Base-by-base conservation (phyloP, 2,797 vertebrate genomes). In the Danio choprae region DNA sequence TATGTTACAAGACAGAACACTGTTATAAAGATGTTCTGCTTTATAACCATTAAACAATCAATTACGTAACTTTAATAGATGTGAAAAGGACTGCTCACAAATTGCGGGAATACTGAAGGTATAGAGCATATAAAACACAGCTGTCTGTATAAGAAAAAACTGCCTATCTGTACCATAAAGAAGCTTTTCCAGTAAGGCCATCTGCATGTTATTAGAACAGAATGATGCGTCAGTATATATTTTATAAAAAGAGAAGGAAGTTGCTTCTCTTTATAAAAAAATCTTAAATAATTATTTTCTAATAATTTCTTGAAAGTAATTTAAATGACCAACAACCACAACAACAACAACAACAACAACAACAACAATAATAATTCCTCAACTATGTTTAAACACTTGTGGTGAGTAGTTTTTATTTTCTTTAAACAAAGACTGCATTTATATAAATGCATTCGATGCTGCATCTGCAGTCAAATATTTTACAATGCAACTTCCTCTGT, bases 111-210 rank as follows among this genome's bases (percentile, higher is more conserved):
- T 44, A 15, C 65, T 55, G 22, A 76, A 13, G 43, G 13, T 20
- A n/a, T n/a, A 55, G 15, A 51, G n/a, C n/a, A 70, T 55, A 20
- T 40, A 70, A 41, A 55, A 53, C 68, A 41, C 48, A 55, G 36
- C 68, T 70, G 68, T 70, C 51, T 46, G 36, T n/a, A 51, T 22
- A 38, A 38, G 29, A 18, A 38, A 50, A 68, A 62, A 50, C 6
- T 44, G 38, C 3, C 4, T 22, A 40, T 36, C 46, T 53, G 60
- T 40, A 74, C 59, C 16, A 63, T 50, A 16, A 48, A 50, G 16
- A 50, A 22, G 22, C 11, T 22, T 55, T 74, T 60, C 7, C 4
- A 48, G 41, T 48, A 48, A 68, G 20, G 64, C 64, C 4, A 50
- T 60, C 44, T 16, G 20, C 20, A 68, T 4, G 6, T 18, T 69